Conservation (phyloP, 2,797 vertebrate species). For the Ficedula albicollis region DNA sequence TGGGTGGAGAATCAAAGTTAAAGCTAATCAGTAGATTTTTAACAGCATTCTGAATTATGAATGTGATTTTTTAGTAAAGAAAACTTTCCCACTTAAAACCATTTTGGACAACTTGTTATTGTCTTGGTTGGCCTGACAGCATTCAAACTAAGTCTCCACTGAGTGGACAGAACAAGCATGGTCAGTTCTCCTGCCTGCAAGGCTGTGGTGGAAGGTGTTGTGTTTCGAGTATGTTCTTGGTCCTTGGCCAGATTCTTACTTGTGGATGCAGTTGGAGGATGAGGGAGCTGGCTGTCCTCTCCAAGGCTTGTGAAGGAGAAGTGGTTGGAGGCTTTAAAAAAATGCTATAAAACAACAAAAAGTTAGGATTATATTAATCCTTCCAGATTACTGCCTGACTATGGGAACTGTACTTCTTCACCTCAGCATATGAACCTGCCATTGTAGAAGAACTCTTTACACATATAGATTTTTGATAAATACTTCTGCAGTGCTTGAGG, state of each 20-base stretch:
- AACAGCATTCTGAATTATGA: neutral
- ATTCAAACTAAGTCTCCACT: neutral
- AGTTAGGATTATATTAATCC: neutral
- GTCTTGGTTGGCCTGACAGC: neutral
- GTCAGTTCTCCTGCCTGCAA: neutral
- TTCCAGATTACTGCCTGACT: neutral
- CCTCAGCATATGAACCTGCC: neutral
- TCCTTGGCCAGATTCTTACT: neutral
- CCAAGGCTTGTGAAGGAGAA: neutral
- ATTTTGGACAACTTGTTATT: neutral
- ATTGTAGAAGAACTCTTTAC: neutral
- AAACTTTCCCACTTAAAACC: neutral
- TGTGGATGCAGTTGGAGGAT: neutral
- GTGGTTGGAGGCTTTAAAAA: neutral
- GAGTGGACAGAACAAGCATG: neutral
- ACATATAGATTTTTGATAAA: neutral
- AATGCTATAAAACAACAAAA: neutral
- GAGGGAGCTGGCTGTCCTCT: neutral
- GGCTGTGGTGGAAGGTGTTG: neutral
- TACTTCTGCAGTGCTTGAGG: neutral
- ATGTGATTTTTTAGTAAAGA: neutral
- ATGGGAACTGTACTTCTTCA: neutral
- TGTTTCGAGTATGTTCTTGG: neutral
- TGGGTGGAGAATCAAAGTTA: neutral
- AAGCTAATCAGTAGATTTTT: slow-evolving; percentile 1